A percentile compares a stretch with the other conserved stretches of the same genome.
Evolutionary conservation across 2,113 vertebrate species (phyloP).

Genomic region (Cyanocitta stelleri): DNA sequence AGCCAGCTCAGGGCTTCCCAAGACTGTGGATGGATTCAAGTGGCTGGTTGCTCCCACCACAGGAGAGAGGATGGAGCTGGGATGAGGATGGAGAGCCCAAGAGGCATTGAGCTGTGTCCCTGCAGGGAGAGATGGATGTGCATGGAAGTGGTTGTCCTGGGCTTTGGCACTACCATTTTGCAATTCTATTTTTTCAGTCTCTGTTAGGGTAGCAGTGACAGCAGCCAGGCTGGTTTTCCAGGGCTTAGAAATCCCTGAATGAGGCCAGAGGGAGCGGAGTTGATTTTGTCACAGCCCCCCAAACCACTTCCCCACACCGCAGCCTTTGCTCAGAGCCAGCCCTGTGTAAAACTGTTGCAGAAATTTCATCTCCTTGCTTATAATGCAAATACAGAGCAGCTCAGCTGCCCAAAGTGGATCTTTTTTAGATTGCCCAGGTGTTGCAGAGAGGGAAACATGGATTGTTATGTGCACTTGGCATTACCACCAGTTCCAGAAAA

Average conservation of each 20-base stretch:
- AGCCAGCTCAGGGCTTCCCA: background rate
- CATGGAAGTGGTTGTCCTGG: background rate
- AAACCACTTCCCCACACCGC: background rate
- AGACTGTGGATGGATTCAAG: background rate
- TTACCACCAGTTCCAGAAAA: background rate
- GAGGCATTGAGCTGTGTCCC: background rate
- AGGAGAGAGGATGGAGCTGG: background rate
- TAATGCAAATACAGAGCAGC: background rate
- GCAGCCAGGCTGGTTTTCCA: background rate
- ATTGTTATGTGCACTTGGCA: fast-evolving
- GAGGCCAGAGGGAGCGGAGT: background rate
- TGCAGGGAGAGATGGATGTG: background rate
- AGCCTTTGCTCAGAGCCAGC: background rate
- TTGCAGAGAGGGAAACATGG: background rate
- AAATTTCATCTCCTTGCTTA: background rate
- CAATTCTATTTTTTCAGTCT: background rate
- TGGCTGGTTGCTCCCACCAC: background rate
- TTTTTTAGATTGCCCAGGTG: background rate
- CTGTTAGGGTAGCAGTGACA: background rate
- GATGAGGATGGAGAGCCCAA: background rate
- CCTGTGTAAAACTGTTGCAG: background rate
- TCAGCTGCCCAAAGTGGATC: background rate
- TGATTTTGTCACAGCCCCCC: background rate
- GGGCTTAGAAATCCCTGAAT: background rate
- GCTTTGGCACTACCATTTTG: background rate